Evolutionary conservation across 2,797 vertebrate species (phyloP).

Genomic region (Oceanodroma leucorhoa): DNA sequence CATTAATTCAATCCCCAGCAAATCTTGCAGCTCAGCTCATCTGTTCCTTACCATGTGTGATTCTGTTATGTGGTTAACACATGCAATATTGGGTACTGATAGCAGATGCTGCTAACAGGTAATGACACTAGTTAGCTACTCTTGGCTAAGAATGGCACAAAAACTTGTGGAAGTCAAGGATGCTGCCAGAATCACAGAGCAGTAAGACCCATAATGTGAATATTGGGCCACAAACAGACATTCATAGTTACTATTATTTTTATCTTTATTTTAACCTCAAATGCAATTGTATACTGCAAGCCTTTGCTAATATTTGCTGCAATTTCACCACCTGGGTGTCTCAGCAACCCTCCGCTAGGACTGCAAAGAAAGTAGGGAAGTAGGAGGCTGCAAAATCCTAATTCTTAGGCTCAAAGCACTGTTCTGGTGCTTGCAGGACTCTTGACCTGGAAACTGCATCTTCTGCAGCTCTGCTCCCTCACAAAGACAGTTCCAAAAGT

Average conservation of each 20-base stretch:
- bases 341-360: not conserved
- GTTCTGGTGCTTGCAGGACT: not conserved
- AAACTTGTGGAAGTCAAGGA: not conserved
- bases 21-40: not conserved
- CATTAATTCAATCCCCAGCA: not conserved
- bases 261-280: not conserved
- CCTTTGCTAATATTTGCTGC: not conserved
- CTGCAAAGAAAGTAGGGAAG: not conserved
- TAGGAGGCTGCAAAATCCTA: not conserved
- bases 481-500: not conserved
- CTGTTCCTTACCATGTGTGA: not conserved
- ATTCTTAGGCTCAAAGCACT: not conserved
- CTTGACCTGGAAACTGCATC: not conserved
- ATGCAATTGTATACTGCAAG: not conserved
- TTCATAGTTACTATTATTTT: not conserved
- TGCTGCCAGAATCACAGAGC: not conserved
- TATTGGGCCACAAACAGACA: not conserved
- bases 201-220: not conserved
- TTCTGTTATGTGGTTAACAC: not conserved
- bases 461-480: not conserved
- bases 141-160: not conserved
- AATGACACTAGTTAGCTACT: not conserved
- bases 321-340: not conserved
- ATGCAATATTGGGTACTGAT: not conserved
- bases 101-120: not conserved